Conservation (phyloP, 2,797 vertebrate genomes). For the Mergus octosetaceus region DNA sequence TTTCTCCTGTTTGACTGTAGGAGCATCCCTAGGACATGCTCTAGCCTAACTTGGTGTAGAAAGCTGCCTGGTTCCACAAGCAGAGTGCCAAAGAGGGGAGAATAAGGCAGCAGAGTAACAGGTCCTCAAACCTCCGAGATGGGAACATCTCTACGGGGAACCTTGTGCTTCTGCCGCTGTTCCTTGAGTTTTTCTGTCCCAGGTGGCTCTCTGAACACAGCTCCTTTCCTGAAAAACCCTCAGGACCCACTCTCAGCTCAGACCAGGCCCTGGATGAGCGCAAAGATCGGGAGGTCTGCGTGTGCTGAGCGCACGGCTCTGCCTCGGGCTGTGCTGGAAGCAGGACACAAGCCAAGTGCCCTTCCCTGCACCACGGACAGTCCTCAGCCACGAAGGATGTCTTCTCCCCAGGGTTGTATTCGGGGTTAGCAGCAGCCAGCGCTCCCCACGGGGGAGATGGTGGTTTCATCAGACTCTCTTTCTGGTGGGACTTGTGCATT, state of each 20-base stretch:
- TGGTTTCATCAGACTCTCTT: neutral
- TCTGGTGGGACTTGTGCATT: neutral
- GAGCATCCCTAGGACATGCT: neutral
- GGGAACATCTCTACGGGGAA: neutral
- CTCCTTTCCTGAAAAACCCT: neutral
- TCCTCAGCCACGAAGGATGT: neutral
- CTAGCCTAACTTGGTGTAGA: neutral
- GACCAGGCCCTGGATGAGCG: neutral
- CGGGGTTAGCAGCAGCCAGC: neutral
- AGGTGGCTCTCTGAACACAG: fast-evolving
- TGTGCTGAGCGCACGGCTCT: neutral
- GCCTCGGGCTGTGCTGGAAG: neutral
- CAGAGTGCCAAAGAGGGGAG: neutral
- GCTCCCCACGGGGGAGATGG: neutral
- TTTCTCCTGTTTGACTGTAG: neutral
- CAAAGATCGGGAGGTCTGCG: neutral
- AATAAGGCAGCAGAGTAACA: neutral
- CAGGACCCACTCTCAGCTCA: neutral
- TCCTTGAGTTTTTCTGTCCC: neutral
- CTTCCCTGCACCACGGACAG: neutral
- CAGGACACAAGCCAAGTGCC: neutral
- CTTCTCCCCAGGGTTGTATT: neutral
- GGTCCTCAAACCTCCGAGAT: neutral
- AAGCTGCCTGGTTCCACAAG: neutral
- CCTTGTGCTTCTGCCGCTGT: neutral